A percentile compares a stretch with the other conserved stretches of the same genome.
These are phyloP conservation scores for Romanogobio albipinnatus DNA, from an alignment of 2,113 vertebrate genomes.

Conservation along the genomic window DNA sequence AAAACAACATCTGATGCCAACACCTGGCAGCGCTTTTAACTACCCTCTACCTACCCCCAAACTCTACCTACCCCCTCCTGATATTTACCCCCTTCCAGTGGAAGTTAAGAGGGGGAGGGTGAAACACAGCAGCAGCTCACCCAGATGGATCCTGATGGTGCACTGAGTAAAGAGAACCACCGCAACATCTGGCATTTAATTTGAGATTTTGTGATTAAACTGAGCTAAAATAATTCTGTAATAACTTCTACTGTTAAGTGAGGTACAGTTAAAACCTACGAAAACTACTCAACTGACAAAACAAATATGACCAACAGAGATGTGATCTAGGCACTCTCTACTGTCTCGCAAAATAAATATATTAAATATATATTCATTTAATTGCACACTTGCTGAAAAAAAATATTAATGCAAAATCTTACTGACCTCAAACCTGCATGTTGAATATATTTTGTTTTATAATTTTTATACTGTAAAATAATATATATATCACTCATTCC, in stretches of 20 bases:
- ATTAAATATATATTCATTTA: too few relatives aligned
- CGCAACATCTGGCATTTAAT: conserved; percentile 37
- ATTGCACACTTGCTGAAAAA: too few relatives aligned
- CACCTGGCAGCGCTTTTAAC: conserved; percentile 77
- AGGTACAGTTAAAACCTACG: neutral
- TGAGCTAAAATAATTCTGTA: neutral
- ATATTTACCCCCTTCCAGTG: conserved; percentile 60
- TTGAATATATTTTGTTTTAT: too few relatives aligned
- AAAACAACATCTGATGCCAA: conserved; percentile 80
- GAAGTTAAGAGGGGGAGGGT: conserved; percentile 46
- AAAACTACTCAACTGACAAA: neutral
- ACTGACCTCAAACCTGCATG: too few relatives aligned
- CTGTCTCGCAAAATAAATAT: neutral
- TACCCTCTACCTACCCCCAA: conserved; percentile 56
- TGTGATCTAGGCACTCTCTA: neutral
- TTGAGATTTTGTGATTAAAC: conserved; percentile 7
- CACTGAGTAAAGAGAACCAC: conserved; percentile 38
- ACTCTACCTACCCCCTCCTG: conserved; percentile 61
- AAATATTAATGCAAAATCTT: too few relatives aligned
- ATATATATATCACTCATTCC: too few relatives aligned
- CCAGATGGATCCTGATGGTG: conserved; percentile 69
- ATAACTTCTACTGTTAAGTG: conserved; percentile 9
- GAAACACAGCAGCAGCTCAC: conserved; percentile 64
- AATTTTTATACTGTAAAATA: too few relatives aligned
- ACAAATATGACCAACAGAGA: neutral